Conservation (phyloP, 2,113 vertebrate genomes). For the Tachysurus vachellii region DNA sequence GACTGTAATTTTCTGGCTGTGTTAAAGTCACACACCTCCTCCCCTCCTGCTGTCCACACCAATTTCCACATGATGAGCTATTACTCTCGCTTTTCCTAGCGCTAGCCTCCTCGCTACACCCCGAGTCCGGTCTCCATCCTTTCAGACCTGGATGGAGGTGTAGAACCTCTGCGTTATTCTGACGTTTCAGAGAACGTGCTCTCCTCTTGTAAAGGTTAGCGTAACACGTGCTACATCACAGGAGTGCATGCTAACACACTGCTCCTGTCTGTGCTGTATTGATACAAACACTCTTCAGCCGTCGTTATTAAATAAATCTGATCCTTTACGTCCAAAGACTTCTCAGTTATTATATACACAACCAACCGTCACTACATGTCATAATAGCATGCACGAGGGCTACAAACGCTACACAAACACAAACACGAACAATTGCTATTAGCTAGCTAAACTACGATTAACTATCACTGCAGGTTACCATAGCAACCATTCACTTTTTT, state of each 20-base stretch:
- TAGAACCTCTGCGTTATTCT: not conserved
- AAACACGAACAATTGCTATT: not conserved
- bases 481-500: not conserved
- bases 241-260: not conserved
- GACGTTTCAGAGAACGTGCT: not conserved
- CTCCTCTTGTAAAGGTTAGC: not conserved
- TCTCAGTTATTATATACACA: not conserved
- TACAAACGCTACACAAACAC: not conserved
- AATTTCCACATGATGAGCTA: conserved; percentile 13
- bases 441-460: not conserved
- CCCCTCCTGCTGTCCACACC: conserved; percentile 11
- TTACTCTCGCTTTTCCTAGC: not conserved
- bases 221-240: not conserved
- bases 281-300: not conserved
- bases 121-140: not conserved
- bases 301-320: not conserved
- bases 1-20: conserved; percentile 39
- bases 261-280: not conserved
- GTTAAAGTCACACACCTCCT: conserved; percentile 28
- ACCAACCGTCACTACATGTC: not conserved
- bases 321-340: not conserved
- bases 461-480: not conserved
- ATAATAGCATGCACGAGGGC: too few relatives aligned
- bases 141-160: not conserved
- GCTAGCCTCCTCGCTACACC: not conserved